Percentiles rank a stretch among this genome's conserved stretches.
Evolutionary conservation across 2,797 vertebrate genomes (phyloP).

Genomic region (Falco biarmicus): DNA sequence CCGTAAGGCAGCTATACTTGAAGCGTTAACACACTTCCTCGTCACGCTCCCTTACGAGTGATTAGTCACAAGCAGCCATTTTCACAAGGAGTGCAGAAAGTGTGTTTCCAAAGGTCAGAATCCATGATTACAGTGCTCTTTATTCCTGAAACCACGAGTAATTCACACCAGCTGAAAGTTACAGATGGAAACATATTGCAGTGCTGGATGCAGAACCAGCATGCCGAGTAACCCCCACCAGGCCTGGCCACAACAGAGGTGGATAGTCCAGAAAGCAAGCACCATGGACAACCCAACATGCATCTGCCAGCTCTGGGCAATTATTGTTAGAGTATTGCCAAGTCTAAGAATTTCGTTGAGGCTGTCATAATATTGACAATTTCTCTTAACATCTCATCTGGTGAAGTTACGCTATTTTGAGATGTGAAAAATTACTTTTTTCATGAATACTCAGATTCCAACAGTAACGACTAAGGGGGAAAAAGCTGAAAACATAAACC

Average conservation of each 20-base stretch:
- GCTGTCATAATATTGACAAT: conserved; percentile 16
- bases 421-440: background rate
- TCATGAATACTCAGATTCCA: background rate
- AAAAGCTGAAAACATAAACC: background rate
- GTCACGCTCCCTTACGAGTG: background rate
- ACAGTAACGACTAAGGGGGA: rapidly evolving
- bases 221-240: background rate
- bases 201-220: rapidly evolving
- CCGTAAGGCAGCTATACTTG: rapidly evolving
- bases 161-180: background rate
- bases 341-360: background rate
- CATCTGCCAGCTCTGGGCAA: background rate
- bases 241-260: background rate
- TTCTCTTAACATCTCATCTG: background rate
- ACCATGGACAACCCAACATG: background rate
- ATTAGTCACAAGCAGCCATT: background rate
- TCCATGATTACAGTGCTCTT: background rate
- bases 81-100: background rate
- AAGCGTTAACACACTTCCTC: background rate
- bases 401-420: background rate
- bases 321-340: background rate
- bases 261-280: background rate
- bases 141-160: background rate
- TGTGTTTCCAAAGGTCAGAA: background rate
- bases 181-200: background rate